Conservation (phyloP, 2,888 invertebrate species). For the Amblyjoppa proteus region DNA sequence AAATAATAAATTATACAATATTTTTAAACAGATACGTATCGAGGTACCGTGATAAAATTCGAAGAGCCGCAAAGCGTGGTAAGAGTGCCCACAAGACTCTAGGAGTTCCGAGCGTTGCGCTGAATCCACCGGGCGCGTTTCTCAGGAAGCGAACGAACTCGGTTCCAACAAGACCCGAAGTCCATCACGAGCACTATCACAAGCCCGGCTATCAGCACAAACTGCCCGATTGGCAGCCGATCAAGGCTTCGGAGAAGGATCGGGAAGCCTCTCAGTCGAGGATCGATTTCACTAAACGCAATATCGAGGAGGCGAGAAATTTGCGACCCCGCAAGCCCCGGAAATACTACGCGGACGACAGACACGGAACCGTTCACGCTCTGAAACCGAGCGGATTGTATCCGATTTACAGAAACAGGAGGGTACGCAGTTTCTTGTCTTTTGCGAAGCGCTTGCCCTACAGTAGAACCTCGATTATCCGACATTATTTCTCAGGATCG, state of each 20-base stretch:
- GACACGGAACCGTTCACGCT: conserved; percentile 88
- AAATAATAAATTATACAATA: no score
- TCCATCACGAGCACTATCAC: conserved; percentile 72
- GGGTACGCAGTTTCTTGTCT: conserved; percentile 80
- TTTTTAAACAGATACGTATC: conserved; percentile 71
- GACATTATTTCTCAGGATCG: no score
- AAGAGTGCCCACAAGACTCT: conserved; percentile 76
- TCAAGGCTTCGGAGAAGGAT: conserved; percentile 58
- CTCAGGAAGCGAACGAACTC: conserved; percentile 72
- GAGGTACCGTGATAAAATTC: conserved; percentile 69
- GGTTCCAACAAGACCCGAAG: conserved; percentile 51
- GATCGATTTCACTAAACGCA: conserved; percentile 87
- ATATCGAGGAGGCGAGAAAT: conserved; percentile 87
- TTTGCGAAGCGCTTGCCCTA: no score
- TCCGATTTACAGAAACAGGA: conserved; percentile 88
- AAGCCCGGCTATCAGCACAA: conserved; percentile 70
- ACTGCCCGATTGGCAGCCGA: conserved; percentile 73
- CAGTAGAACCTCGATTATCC: no score
- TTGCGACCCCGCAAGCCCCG: conserved; percentile 87
- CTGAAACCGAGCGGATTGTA: conserved; percentile 89
- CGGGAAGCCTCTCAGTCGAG: neutral
- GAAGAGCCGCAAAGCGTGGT: conserved; percentile 57
- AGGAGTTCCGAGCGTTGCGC: conserved; percentile 71
- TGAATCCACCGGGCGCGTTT: conserved; percentile 72
- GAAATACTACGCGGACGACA: conserved; percentile 88